Evolutionary conservation across 1,140 invertebrate species (phyloP).

Genomic region (Drosophila nikananu): DNA sequence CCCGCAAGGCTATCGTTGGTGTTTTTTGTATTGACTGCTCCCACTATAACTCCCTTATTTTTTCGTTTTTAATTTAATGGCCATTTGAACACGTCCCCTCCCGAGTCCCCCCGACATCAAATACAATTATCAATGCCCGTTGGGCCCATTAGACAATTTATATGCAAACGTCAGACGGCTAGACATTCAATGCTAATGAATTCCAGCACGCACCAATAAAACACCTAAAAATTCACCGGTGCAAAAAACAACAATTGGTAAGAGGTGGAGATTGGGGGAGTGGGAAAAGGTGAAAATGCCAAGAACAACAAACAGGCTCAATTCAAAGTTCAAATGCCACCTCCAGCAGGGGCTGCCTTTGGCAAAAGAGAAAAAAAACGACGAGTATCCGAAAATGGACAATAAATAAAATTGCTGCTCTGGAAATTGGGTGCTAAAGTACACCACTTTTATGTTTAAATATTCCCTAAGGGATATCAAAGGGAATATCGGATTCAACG

Average conservation of each 20-base stretch:
- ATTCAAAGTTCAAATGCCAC: conserved; percentile 52
- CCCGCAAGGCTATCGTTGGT: neutral
- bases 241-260: conserved; percentile 11
- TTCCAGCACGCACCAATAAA: conserved; percentile 57
- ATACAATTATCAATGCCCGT: conserved; percentile 48
- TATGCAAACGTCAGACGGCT: conserved; percentile 66
- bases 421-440: conserved; percentile 36
- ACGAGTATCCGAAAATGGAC: conserved; percentile 33
- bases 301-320: conserved; percentile 35
- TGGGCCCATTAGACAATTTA: conserved; percentile 59
- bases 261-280: neutral
- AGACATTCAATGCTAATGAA: conserved; percentile 70
- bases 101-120: conserved; percentile 32
- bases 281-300: conserved; percentile 14
- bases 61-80: conserved; percentile 25
- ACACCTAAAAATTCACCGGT: conserved; percentile 27
- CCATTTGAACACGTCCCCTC: conserved; percentile 5
- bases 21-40: neutral
- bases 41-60: conserved; percentile 5
- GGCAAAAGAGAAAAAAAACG: conserved; percentile 9
- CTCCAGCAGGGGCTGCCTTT: neutral
- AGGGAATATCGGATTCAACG: conserved; percentile 6
- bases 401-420: conserved; percentile 57
- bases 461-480: conserved; percentile 1
- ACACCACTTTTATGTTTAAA: conserved; percentile 36